Percentiles rank a stretch among this genome's conserved stretches.
Evolutionary conservation across 2,113 vertebrate genomes (phyloP).

Genomic region (Corythoichthys intestinalis): DNA sequence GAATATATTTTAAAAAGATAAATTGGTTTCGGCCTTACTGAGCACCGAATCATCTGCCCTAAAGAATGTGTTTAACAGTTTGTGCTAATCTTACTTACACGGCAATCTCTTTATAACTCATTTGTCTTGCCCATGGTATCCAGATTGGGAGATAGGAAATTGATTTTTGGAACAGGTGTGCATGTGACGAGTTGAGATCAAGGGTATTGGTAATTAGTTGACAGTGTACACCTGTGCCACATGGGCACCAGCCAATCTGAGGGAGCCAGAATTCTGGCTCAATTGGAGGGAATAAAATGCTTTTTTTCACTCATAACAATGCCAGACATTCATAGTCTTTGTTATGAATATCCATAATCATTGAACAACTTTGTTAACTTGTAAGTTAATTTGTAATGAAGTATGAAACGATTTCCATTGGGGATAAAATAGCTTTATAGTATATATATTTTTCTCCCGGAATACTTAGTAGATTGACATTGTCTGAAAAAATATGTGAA

Average conservation of each 20-base stretch:
- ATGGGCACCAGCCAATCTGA: not conserved
- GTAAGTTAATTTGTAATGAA: no score
- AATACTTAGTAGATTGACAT: no score
- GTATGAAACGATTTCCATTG: not conserved
- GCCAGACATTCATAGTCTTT: not conserved
- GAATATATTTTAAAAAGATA: no score
- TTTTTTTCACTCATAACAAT: not conserved
- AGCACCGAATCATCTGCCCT: no score
- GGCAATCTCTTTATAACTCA: not conserved
- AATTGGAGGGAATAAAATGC: not conserved
- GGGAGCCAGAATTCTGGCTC: no score
- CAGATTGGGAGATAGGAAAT: not conserved
- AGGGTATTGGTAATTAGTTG: not conserved
- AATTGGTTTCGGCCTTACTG: no score
- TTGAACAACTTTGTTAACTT: not conserved
- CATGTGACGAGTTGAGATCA: not conserved
- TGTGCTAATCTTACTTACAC: not conserved
- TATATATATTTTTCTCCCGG: no score
- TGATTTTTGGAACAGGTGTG: not conserved
- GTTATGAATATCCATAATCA: not conserved
- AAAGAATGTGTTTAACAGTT: no score
- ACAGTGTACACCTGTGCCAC: not conserved
- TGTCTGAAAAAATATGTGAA: no score
- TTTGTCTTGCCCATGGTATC: not conserved
- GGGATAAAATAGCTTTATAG: not conserved